Evolutionary conservation across 2,888 invertebrate species (phyloP).

Genomic region (Lapara coniferarum): DNA sequence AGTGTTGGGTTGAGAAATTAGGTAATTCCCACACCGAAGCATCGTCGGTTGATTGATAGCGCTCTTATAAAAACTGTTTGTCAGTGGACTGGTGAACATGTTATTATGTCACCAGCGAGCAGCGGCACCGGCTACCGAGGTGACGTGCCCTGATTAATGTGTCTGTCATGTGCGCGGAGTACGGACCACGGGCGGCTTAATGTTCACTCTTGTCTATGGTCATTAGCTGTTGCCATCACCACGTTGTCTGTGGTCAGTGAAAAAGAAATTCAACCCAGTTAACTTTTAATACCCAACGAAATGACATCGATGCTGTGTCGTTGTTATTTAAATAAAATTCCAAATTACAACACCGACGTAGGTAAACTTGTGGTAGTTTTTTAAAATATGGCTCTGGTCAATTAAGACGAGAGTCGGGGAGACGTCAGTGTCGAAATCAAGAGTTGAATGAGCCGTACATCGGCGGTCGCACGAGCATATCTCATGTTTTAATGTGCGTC

Average conservation of each 20-base stretch:
- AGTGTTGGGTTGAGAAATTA: slow-evolving; percentile 45
- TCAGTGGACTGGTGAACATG: slow-evolving; percentile 63
- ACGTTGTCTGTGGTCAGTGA: slow-evolving; percentile 60
- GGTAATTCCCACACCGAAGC: slow-evolving; percentile 74
- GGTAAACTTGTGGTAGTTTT: slow-evolving; percentile 36
- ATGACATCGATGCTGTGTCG: slow-evolving; percentile 21
- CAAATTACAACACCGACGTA: slow-evolving; percentile 27
- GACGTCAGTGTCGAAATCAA: slow-evolving; percentile 55
- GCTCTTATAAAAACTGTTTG: slow-evolving; percentile 70
- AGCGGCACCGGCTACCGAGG: slow-evolving; percentile 50
- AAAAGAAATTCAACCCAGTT: slow-evolving; percentile 22
- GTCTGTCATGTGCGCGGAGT: slow-evolving; percentile 51
- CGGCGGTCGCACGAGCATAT: slow-evolving; percentile 71
- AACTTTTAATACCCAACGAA: slow-evolving; percentile 30
- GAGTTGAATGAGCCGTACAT: slow-evolving; percentile 70
- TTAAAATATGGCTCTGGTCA: slow-evolving; percentile 46
- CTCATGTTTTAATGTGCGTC: slow-evolving; percentile 76
- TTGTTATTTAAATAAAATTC: slow-evolving; percentile 27
- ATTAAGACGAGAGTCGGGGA: slow-evolving; percentile 52
- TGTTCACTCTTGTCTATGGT: slow-evolving; percentile 54
- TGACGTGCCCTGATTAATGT: slow-evolving; percentile 73
- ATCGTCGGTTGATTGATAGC: slow-evolving; percentile 71
- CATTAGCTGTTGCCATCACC: slow-evolving; percentile 47
- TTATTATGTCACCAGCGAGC: slow-evolving; percentile 72
- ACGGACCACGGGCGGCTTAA: slow-evolving; percentile 45